Evolutionary conservation across 2,113 vertebrate species (phyloP), one percentile per base, ranked within the genome.

Genomic region (Anas platyrhynchos): DNA sequence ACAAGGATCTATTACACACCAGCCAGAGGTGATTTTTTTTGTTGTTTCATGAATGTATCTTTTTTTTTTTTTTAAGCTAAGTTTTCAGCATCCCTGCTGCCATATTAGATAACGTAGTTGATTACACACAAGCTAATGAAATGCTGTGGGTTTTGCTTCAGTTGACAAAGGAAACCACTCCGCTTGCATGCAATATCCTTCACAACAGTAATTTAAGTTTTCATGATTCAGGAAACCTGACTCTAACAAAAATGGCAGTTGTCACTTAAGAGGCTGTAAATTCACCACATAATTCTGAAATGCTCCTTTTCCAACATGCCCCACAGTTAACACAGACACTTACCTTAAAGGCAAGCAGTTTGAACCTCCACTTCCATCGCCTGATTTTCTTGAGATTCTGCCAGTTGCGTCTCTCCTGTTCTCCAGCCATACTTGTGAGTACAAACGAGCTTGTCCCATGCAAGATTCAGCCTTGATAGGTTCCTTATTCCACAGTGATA

Each of bases 91-190:
- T 59, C 68, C 63, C 59, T 18, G 12, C 8, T 63, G 68, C 73
- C 4, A 2, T 20, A 43, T 52, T n/a, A 63, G 72, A 66, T 58
- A 59, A 77, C 58, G 54, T 23, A 62, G 46, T 3, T 62, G 38
- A 48, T 48, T 48, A 22, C 20, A 22, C 46, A 91, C 31, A 36
- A 16, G 32, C 17, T 89, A 73, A 85, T 54, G 62, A 92, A 92
- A 91, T 36, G 32, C 43, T 3, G 2, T 86, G 20, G 1, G 77
- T 94, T 89, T 92, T 87, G 54, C 84, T 91, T 94, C 86, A 3
- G 95, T 94, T 96, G 94, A 68, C 79, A 90, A 85, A 94, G 94
- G 91, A 97, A 97, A 93, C 93, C 89, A 68, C 86, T 75, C 27
- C 48, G 38, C 73, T 89, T 61, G 58, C 67, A 72, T 61, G 94